phyloP scores from a whole-genome alignment of 2,797 vertebrate genomes.

The Thamnophis elegans region DNA sequence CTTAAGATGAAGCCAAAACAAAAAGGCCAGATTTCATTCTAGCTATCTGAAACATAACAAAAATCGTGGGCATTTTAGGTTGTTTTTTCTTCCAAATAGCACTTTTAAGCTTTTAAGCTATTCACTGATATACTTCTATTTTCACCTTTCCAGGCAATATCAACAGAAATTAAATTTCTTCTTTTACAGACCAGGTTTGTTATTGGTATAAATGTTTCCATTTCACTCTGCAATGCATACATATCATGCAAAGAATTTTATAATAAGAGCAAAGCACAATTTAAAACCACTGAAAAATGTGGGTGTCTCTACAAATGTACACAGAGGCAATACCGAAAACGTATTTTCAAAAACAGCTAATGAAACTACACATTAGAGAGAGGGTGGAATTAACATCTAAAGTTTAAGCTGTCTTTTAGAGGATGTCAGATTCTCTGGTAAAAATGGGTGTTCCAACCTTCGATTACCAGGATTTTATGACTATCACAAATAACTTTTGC shows the following conservation, averaged over 20 bases:
- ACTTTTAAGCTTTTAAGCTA: background rate
- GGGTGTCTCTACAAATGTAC: background rate
- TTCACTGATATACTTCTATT: background rate
- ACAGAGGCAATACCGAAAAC: background rate
- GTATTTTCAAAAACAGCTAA: background rate
- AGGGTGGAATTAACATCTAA: background rate
- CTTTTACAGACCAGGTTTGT: background rate
- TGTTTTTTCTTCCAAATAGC: background rate
- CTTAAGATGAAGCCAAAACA: background rate
- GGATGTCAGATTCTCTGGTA: background rate
- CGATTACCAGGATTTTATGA: background rate
- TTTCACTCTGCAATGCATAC: background rate
- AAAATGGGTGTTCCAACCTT: background rate
- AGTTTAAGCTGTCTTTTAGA: background rate
- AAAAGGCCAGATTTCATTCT: background rate
- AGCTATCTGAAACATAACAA: conserved; percentile 8
- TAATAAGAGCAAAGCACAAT: background rate
- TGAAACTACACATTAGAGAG: background rate
- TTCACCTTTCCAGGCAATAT: background rate
- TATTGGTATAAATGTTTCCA: background rate
- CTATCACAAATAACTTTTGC: background rate
- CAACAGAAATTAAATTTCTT: background rate
- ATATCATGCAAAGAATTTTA: background rate
- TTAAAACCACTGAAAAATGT: background rate
- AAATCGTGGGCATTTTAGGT: background rate